These are phyloP conservation scores for Nomia melanderi DNA, from an alignment of 1,140 invertebrate genomes.

Conservation along the genomic window DNA sequence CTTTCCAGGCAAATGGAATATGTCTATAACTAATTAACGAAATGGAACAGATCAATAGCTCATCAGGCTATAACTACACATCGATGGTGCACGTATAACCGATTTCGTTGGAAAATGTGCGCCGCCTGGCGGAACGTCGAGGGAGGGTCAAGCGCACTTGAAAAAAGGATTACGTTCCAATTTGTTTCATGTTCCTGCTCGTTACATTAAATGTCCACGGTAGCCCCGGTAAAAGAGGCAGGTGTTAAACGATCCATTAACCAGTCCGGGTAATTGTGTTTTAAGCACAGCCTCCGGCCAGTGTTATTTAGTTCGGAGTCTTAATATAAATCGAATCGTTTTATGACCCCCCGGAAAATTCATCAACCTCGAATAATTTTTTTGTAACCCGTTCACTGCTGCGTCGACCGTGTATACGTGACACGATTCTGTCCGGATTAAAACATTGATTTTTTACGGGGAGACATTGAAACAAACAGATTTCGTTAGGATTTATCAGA, in stretches of 20 bases:
- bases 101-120: slow-evolving; percentile 19
- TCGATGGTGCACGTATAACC: not conserved
- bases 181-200: slow-evolving; percentile 39
- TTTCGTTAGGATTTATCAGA: too few relatives aligned
- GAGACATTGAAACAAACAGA: too few relatives aligned
- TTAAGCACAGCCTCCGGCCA: slow-evolving; percentile 27
- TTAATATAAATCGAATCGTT: slow-evolving; percentile 29
- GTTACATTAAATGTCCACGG: slow-evolving; percentile 28
- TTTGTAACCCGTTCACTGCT: too few relatives aligned
- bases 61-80: not conserved
- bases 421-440: too few relatives aligned
- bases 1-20: not conserved
- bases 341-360: not conserved
- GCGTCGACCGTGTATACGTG: too few relatives aligned
- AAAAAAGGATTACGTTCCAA: slow-evolving; percentile 48
- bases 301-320: slow-evolving; percentile 23
- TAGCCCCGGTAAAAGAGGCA: slow-evolving; percentile 20
- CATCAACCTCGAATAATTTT: not conserved
- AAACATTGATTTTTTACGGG: too few relatives aligned
- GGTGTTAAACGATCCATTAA: slow-evolving; percentile 51
- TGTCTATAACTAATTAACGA: not conserved
- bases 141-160: slow-evolving; percentile 25
- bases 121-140: not conserved
- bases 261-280: slow-evolving; percentile 40
- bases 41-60: not conserved